Evolutionary conservation across 2,797 vertebrate species (phyloP).

Genomic region (Knipowitschia caucasica): DNA sequence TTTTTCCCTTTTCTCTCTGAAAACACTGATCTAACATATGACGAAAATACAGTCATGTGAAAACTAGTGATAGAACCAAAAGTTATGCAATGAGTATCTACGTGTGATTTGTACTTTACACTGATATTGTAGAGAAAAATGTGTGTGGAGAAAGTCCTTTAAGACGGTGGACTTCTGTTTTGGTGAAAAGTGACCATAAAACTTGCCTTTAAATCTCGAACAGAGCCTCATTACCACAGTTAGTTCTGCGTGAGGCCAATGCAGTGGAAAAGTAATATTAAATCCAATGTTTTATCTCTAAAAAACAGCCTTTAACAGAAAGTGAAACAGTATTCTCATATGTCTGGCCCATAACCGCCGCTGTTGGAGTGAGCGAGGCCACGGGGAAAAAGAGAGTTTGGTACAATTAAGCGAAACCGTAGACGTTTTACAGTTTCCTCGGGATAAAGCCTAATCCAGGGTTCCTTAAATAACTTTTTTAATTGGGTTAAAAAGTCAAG

Average conservation of each 20-base stretch:
- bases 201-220: no score
- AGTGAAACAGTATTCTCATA: background rate
- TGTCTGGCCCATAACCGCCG: background rate
- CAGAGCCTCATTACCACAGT: background rate
- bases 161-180: no score
- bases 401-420: background rate
- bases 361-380: background rate
- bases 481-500: background rate
- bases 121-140: no score
- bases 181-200: no score
- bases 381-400: background rate
- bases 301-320: background rate
- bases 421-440: conserved; percentile 5
- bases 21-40: no score
- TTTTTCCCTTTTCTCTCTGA: no score
- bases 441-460: background rate
- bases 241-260: no score
- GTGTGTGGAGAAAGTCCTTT: no score
- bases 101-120: no score
- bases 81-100: no score
- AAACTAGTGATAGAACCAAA: no score
- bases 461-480: background rate
- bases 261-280: background rate
- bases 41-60: no score
- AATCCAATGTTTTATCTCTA: background rate